Evolutionary conservation across 92 coral and sea anemone genomes (phyloP).

Genomic region (Phenganax subtilis): DNA sequence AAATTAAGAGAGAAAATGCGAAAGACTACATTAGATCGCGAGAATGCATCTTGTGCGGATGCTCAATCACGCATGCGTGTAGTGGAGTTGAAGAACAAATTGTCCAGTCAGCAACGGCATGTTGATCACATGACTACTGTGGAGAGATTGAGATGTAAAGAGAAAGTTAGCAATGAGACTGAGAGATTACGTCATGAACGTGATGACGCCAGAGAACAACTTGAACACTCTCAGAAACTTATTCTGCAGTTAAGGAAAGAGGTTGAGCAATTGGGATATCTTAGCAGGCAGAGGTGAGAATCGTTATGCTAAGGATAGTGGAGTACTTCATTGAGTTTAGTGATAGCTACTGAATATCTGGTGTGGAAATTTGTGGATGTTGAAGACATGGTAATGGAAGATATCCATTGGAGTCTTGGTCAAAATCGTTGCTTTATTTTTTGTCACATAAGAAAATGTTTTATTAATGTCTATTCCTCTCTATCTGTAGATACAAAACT

Average conservation of each 20-base stretch:
- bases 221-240: constrained; percentile 53
- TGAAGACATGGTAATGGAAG: constrained; percentile 36
- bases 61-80: constrained; percentile 58
- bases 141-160: constrained; percentile 74
- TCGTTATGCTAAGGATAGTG: too few relatives aligned
- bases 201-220: constrained; percentile 58
- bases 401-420: background rate
- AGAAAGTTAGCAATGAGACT: constrained; percentile 75
- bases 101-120: constrained; percentile 56
- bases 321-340: too few relatives aligned
- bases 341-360: too few relatives aligned
- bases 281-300: constrained; percentile 27
- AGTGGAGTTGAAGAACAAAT: constrained; percentile 64
- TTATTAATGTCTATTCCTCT: too few relatives aligned
- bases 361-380: background rate
- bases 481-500: constrained; percentile 11
- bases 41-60: constrained; percentile 64
- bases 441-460: background rate
- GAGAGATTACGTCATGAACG: constrained; percentile 74
- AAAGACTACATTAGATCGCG: constrained; percentile 68
- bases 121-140: constrained; percentile 57
- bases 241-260: constrained; percentile 55
- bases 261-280: constrained; percentile 38
- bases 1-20: constrained; percentile 59
- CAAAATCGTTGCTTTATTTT: too few relatives aligned